Evolutionary conservation across 2,888 invertebrate species (phyloP).

Genomic region (Parnassius apollo): DNA sequence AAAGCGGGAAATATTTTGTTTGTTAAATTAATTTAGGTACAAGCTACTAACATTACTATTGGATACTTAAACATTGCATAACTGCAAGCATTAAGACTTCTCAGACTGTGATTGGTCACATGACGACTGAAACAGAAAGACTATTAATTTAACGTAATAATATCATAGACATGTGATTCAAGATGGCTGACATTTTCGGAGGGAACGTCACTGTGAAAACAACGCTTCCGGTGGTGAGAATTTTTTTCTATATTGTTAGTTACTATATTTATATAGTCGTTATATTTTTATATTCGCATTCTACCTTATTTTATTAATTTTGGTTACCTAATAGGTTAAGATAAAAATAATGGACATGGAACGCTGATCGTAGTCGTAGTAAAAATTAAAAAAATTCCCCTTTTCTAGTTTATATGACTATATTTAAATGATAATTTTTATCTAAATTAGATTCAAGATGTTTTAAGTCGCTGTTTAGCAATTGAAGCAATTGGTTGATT

Average conservation of each 20-base stretch:
- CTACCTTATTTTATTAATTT: no score
- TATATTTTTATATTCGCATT: no score
- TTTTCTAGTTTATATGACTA: no score
- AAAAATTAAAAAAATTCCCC: no score
- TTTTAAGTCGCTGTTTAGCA: no score
- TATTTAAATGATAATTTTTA: no score
- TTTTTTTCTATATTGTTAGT: neutral
- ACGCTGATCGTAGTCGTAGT: no score
- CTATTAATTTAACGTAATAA: conserved; percentile 45
- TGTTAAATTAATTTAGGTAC: conserved; percentile 34
- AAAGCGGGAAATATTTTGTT: conserved; percentile 39
- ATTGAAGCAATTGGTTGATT: no score
- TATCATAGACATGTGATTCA: conserved; percentile 73
- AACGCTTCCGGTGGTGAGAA: conserved; percentile 52
- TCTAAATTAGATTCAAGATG: no score
- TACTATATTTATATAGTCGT: no score
- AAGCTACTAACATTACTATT: conserved; percentile 39
- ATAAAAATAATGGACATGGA: no score
- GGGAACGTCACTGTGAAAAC: conserved; percentile 46
- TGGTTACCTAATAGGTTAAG: no score
- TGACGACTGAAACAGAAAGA: conserved; percentile 50
- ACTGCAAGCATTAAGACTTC: conserved; percentile 47
- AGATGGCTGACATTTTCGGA: conserved; percentile 66
- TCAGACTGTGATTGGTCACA: conserved; percentile 69
- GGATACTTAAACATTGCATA: conserved; percentile 39